Evolutionary conservation across 2,888 invertebrate species (phyloP), one percentile per base, ranked within the genome.

Genomic region (Andrena trimmerana): DNA sequence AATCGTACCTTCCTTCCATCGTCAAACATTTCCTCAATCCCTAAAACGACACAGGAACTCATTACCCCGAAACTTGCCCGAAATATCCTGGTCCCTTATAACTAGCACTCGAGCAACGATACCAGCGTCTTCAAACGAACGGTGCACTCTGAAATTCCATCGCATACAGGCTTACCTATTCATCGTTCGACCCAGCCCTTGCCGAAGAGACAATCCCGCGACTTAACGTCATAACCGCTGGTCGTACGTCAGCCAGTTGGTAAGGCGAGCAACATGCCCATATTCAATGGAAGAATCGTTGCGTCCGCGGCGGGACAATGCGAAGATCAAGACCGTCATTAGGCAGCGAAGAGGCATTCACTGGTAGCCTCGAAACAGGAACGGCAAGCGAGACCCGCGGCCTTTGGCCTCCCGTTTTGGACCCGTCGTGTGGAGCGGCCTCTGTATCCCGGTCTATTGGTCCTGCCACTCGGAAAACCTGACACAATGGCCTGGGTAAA

Each of bases 401-500:
- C 67, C 70, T 78, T 72, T 57, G 75, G 66, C 83, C 62, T 70
- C 82, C 66, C 78, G 76, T 57, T 75, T 83, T 72, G 67, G 60
- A 76, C 76, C 63, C 63, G 42, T 57, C 63, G 76, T 62, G 52
- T 52, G 52, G 27, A 36, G 42, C 70, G 67, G 71, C 16, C 68
- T 57, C 33, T 67, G 42, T 67, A 77, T 68, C 66, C 78, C 74
- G 54, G 85, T 84, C 85, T 86, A 90, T 89, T 86, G 88, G 84
- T 80, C 78, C 83, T 68, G 82, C 77, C 74, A 68, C 80, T 84
- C 83, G 81, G 81, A 73, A 79, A 86, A 90, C 83, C 74, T 80
- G 75, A 66, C 83, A 85, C 86, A 90, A 84, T 87, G 69, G 81
- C 68, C 72, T 75, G 73, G 84, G 79, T 70, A 85, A 85, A 78